Evolutionary conservation across 2,797 vertebrate species (phyloP), one percentile per base, ranked within the genome.

Genomic region (Sebastiscus albofasciatus): DNA sequence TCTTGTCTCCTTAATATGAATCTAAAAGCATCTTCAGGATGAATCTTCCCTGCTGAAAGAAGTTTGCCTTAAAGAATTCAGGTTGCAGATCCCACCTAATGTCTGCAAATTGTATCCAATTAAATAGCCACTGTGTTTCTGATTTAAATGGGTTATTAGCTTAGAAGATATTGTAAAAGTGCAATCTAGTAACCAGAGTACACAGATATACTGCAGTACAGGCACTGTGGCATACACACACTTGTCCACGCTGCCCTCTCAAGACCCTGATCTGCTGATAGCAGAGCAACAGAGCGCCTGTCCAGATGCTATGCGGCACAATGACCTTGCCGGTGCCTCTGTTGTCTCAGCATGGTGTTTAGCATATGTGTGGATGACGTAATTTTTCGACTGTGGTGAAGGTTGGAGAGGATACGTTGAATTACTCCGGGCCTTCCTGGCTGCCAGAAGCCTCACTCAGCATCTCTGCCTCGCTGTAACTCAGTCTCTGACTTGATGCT

Each of bases 291-390:
- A 69, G 84, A 69, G 81, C 29, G 76, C 67, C 82, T 64, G 93
- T 94, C 95, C 94, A 95, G 94, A 96, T 95, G 95, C 95, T 93
- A 91, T 94, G 94, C 94, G 93, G 92, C 93, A 93, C 87, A 79
- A 80, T 94, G 95, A 96, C 95, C 95, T 96, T 96, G 95, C 90
- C 81, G 46, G 80, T 86, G 90, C 90, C 91, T 88, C 88, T 89
- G 85, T 86, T 86, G 88, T 92, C 91, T 92, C 92, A 93, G 92
- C 92, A 81, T 89, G 92, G 90, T 92, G 90, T 90, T 95, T 95
- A 93, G 93, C 95, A 95, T 95, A 94, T 94, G 95, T 92, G 92
- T 87, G 83, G 87, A 82, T 96, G 95, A 96, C 90, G 94, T 95
- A 93, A 96, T 90, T 86, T 86, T 90, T 91, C 58, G 75, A 86